phyloP scores from a whole-genome alignment of 2,888 invertebrate species.

The Cheilosia grossa region DNA sequence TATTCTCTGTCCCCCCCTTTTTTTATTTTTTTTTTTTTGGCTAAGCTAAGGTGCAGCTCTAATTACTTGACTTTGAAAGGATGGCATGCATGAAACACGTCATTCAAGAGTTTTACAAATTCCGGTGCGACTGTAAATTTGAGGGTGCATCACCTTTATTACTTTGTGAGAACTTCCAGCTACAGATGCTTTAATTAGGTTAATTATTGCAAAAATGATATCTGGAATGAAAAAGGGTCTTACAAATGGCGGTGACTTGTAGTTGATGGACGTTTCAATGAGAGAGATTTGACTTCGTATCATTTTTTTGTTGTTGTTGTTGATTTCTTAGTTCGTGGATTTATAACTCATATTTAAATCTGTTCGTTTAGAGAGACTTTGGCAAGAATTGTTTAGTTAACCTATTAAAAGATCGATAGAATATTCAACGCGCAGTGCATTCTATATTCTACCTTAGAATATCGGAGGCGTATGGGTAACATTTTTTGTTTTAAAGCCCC shows the following conservation, averaged over 20 bases:
- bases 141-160: slow-evolving; percentile 29
- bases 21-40: slow-evolving; percentile 4
- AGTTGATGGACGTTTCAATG: background rate
- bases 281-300: background rate
- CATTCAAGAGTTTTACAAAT: slow-evolving; percentile 46
- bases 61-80: slow-evolving; percentile 67
- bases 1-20: background rate
- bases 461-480: slow-evolving; percentile 4
- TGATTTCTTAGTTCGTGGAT: no score
- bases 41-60: slow-evolving; percentile 54
- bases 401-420: background rate
- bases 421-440: background rate
- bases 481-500: background rate
- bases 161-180: background rate
- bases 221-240: background rate
- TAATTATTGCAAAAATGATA: slow-evolving; percentile 24
- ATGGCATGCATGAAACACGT: slow-evolving; percentile 47
- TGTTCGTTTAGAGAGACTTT: no score
- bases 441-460: no score
- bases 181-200: slow-evolving; percentile 48
- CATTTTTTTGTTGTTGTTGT: no score
- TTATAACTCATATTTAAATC: no score
- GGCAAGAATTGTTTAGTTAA: no score
- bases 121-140: slow-evolving; percentile 39
- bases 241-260: background rate